Conservation (phyloP, 2,797 vertebrate genomes). For the Scarus forsteni region DNA sequence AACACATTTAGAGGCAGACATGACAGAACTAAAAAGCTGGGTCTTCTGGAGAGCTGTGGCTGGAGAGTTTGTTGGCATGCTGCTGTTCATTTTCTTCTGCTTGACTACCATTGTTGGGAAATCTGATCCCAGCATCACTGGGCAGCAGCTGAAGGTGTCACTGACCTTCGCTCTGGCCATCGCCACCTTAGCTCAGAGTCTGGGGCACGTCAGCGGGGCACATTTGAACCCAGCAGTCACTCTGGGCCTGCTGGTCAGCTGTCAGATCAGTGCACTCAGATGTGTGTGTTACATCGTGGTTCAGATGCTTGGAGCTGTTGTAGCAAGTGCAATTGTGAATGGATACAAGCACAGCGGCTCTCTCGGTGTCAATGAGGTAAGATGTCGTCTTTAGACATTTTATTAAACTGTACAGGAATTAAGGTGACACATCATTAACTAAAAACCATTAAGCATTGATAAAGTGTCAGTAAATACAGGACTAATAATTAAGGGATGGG, state of each 20-base stretch:
- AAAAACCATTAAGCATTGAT: no score
- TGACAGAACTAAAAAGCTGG: constrained; percentile 88
- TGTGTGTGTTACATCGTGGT: constrained; percentile 88
- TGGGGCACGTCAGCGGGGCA: constrained; percentile 90
- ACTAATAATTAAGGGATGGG: no score
- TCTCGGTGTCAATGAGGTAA: constrained; percentile 30
- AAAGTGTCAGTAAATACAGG: no score
- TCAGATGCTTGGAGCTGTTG: constrained; percentile 88
- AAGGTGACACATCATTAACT: background rate
- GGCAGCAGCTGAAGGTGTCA: constrained; percentile 90
- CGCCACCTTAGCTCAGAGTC: constrained; percentile 88
- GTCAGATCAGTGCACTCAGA: constrained; percentile 89
- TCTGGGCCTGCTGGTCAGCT: constrained; percentile 89
- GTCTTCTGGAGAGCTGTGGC: constrained; percentile 89
- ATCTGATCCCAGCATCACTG: constrained; percentile 6
- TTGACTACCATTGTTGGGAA: constrained; percentile 84
- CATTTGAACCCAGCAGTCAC: constrained; percentile 92
- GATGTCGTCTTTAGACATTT: background rate
- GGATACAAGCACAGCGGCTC: constrained; percentile 63
- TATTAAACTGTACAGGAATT: background rate
- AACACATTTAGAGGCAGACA: constrained; percentile 64
- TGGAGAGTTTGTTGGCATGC: constrained; percentile 91
- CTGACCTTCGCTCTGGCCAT: constrained; percentile 91
- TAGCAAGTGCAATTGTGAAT: constrained; percentile 86
- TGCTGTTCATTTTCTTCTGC: constrained; percentile 89